These are phyloP conservation scores for Mactromeris polynyma DNA, from an alignment of 2,888 invertebrate genomes.

Conservation along the genomic window DNA sequence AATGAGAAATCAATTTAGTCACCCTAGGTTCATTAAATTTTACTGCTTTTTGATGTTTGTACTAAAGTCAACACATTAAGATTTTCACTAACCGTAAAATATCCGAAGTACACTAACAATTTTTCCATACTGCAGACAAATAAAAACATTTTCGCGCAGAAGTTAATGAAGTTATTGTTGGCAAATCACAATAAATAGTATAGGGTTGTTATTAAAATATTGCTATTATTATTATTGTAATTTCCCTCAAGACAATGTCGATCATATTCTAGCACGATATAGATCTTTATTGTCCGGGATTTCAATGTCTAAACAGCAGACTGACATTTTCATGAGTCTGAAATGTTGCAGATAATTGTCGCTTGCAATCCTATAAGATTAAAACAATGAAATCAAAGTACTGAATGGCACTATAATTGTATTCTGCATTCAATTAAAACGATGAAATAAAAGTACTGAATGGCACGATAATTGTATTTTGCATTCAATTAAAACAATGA, in stretches of 20 bases:
- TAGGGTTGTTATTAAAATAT: neutral
- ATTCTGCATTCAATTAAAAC: too few relatives aligned
- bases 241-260: slow-evolving; percentile 1
- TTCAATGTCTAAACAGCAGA: neutral
- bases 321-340: slow-evolving; percentile 10
- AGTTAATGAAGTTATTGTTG: neutral
- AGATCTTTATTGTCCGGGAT: neutral
- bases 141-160: neutral
- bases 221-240: neutral
- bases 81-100: slow-evolving; percentile 25
- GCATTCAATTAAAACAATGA: too few relatives aligned
- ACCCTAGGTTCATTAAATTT: slow-evolving; percentile 42
- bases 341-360: neutral
- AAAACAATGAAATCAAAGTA: neutral
- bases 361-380: neutral
- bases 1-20: slow-evolving; percentile 3
- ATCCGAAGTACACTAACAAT: slow-evolving; percentile 9
- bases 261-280: neutral
- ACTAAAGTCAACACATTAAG: slow-evolving; percentile 42
- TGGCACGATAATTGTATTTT: too few relatives aligned
- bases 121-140: neutral
- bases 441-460: too few relatives aligned
- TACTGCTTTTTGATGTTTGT: slow-evolving; percentile 28
- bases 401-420: neutral
- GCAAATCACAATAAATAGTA: neutral